Percentiles rank a stretch among this genome's conserved stretches.
Evolutionary conservation across 1,140 invertebrate genomes (phyloP).

Genomic region (Bombus consobrinus): DNA sequence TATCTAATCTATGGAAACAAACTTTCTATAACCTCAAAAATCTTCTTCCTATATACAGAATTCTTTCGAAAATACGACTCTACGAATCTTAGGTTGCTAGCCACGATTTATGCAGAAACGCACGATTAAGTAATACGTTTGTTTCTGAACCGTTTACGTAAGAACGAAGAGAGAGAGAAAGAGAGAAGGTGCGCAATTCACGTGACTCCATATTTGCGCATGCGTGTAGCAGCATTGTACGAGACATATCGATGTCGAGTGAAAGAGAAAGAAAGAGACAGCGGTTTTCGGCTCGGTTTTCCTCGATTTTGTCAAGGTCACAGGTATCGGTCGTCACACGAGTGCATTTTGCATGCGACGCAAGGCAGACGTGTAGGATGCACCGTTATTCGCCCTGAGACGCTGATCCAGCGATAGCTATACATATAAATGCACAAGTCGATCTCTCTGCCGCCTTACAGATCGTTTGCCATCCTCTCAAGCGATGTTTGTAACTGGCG

Average conservation of each 20-base stretch:
- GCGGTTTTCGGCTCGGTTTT: background rate
- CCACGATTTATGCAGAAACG: conserved; percentile 25
- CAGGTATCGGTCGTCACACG: background rate
- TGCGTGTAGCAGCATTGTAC: too few species aligned
- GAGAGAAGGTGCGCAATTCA: background rate
- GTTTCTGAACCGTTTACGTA: conserved; percentile 34
- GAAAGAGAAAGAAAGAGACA: background rate
- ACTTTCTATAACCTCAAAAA: background rate
- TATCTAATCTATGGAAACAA: too few species aligned
- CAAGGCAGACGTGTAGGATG: conserved; percentile 8
- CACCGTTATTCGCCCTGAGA: conserved; percentile 41
- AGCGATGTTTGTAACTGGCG: too few species aligned
- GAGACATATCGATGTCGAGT: background rate
- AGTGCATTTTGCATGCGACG: conserved; percentile 6
- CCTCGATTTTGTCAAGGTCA: conserved; percentile 29
- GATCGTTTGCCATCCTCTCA: background rate
- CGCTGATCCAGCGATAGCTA: conserved; percentile 27
- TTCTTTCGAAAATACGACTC: background rate
- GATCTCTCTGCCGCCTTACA: too few species aligned
- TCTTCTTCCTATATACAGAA: background rate
- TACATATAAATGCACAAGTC: background rate
- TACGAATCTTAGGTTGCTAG: background rate
- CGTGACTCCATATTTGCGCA: background rate
- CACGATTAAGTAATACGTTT: conserved; percentile 39
- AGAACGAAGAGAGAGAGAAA: background rate